These are phyloP conservation scores for Cladorhizidae sp. DNA, from an alignment of 37 sponge, comb jelly and placozoan species.

Conservation along the genomic window DNA sequence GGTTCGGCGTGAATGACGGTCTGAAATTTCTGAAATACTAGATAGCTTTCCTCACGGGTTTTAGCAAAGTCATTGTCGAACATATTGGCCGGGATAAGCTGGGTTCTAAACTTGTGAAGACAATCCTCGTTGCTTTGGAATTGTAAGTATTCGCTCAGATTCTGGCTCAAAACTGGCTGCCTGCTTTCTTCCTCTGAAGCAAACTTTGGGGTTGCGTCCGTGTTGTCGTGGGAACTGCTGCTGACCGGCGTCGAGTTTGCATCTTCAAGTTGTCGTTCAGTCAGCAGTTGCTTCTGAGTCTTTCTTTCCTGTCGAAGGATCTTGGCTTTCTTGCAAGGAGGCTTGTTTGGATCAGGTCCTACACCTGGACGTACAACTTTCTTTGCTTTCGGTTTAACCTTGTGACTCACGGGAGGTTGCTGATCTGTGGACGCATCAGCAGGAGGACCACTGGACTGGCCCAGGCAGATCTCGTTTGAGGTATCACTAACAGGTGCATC, in stretches of 20 bases:
- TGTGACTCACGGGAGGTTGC: neutral
- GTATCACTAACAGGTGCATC: neutral
- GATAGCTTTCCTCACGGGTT: slow-evolving; percentile 44
- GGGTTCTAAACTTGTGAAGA: slow-evolving; percentile 50
- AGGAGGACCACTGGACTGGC: neutral
- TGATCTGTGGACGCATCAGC: neutral
- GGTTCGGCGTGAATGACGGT: slow-evolving; percentile 52
- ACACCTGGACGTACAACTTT: slow-evolving; percentile 40
- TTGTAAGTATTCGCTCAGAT: slow-evolving; percentile 27
- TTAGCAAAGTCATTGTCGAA: neutral
- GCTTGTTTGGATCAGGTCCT: slow-evolving; percentile 65
- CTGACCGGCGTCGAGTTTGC: neutral
- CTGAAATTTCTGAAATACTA: slow-evolving; percentile 70
- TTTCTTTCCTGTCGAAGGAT: slow-evolving; percentile 29
- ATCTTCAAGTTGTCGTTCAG: neutral
- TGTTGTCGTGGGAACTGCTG: neutral
- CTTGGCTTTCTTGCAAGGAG: slow-evolving; percentile 67
- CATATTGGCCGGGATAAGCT: slow-evolving; percentile 28
- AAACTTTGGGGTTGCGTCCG: neutral
- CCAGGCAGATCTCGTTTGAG: neutral
- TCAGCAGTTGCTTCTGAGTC: slow-evolving; percentile 14
- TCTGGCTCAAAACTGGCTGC: neutral
- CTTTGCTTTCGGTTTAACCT: neutral
- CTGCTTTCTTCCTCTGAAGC: neutral
- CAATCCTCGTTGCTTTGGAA: slow-evolving; percentile 25